A percentile compares a stretch with the other conserved stretches of the same genome.
Evolutionary conservation across 2,888 invertebrate genomes (phyloP).

Genomic region (Pyrrhosoma nymphula): DNA sequence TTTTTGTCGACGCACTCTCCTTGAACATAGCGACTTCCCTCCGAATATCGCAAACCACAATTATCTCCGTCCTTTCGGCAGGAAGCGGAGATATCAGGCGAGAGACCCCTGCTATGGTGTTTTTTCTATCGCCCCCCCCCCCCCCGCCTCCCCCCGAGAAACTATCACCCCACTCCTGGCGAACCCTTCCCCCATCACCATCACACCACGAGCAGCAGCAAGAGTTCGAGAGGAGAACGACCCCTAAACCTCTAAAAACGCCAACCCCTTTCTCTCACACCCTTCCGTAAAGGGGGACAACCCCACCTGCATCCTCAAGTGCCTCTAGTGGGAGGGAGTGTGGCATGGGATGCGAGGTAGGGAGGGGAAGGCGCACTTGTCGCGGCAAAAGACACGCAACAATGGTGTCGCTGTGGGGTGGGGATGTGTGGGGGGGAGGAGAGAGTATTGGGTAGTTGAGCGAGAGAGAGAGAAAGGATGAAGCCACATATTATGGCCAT

Average conservation of each 20-base stretch:
- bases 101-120: too few relatives aligned
- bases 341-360: neutral
- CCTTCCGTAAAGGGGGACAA: neutral
- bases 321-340: neutral
- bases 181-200: neutral
- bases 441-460: neutral
- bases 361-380: neutral
- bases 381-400: neutral
- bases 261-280: neutral
- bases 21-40: too few relatives aligned
- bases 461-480: neutral
- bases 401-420: neutral
- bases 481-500: conserved; percentile 60
- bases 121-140: too few relatives aligned
- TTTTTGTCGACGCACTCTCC: too few relatives aligned
- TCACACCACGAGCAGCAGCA: neutral
- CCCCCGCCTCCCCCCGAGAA: too few relatives aligned
- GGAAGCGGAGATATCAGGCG: too few relatives aligned
- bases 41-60: too few relatives aligned
- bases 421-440: neutral
- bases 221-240: conserved; percentile 1
- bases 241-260: neutral
- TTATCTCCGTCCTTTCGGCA: too few relatives aligned
- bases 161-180: neutral
- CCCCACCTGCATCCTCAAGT: neutral